Conservation (phyloP, 2,797 vertebrate species). For the Scolopax bukidnonensis region DNA sequence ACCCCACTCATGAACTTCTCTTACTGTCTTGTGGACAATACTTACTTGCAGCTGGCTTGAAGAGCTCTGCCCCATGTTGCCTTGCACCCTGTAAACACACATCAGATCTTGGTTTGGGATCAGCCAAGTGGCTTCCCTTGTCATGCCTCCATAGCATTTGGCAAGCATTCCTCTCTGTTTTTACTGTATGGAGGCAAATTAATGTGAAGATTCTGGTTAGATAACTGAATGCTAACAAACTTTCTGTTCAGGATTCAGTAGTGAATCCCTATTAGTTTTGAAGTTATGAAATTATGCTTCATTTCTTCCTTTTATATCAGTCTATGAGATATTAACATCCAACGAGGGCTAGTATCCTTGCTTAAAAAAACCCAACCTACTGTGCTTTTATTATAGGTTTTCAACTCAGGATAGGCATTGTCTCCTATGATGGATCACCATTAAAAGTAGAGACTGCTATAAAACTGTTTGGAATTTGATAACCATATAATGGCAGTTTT, state of each 20-base stretch:
- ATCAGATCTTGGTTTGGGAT: not conserved
- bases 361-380: not conserved
- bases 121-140: not conserved
- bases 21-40: not conserved
- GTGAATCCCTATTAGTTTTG: not conserved
- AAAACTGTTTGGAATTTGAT: not conserved
- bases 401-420: not conserved
- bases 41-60: not conserved
- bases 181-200: not conserved
- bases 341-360: not conserved
- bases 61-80: not conserved
- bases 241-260: not conserved
- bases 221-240: not conserved
- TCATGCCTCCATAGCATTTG: not conserved
- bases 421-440: not conserved
- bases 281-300: not conserved
- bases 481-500: not conserved
- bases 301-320: not conserved
- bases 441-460: not conserved
- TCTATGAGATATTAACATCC: not conserved
- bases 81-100: not conserved
- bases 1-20: not conserved
- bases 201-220: not conserved
- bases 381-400: not conserved
- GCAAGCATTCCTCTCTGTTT: not conserved